Evolutionary conservation across 2,888 invertebrate species (phyloP).

Genomic region (Sisyra terminalis): DNA sequence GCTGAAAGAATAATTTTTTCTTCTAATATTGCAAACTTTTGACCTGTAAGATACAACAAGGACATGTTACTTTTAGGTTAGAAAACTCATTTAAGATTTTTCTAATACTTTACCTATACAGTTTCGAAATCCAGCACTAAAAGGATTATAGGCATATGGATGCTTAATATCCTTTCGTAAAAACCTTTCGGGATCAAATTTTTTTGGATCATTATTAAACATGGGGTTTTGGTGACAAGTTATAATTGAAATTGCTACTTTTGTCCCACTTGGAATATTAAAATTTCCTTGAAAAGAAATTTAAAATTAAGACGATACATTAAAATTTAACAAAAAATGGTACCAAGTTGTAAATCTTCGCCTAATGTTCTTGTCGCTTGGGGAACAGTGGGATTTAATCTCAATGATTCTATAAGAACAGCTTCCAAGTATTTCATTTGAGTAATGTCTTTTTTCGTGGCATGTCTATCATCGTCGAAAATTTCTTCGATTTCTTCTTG

Average conservation of each 20-base stretch:
- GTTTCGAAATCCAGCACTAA: conserved; percentile 12
- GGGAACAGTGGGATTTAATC: conserved; percentile 36
- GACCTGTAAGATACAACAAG: neutral
- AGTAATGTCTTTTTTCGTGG: conserved; percentile 24
- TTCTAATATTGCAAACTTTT: neutral
- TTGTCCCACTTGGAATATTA: neutral
- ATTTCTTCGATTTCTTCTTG: conserved; percentile 22
- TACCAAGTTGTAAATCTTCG: conserved; percentile 18
- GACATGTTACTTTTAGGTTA: neutral
- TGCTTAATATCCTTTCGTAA: conserved; percentile 6
- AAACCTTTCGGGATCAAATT: conserved; percentile 13
- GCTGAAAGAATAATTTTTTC: neutral
- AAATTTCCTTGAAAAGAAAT: neutral
- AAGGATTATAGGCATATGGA: conserved; percentile 10
- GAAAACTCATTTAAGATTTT: neutral
- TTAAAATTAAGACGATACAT: neutral
- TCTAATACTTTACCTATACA: no score
- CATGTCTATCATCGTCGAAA: conserved; percentile 18
- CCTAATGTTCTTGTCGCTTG: conserved; percentile 26
- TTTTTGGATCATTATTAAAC: conserved; percentile 10
- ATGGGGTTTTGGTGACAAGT: conserved; percentile 8
- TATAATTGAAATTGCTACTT: neutral
- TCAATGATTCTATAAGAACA: conserved; percentile 34
- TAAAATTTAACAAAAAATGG: neutral
- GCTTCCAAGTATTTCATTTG: conserved; percentile 36